Conservation (phyloP, 1,140 invertebrate genomes). For the Leguminivora glycinivorella region DNA sequence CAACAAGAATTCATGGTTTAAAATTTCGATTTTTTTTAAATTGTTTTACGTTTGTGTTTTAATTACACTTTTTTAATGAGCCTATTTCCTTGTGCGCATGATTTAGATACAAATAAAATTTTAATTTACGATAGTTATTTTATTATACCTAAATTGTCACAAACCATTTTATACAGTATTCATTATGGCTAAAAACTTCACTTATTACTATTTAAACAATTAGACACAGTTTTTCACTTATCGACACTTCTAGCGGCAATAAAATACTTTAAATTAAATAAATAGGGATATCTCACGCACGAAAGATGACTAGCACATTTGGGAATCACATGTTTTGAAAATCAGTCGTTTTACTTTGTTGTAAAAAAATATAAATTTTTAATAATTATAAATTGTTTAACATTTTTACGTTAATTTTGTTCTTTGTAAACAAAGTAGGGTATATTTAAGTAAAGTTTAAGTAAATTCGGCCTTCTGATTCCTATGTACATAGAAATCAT, state of each 20-base stretch:
- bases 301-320: slow-evolving; percentile 19
- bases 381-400: not conserved
- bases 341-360: not conserved
- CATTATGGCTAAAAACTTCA: not conserved
- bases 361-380: too few relatives aligned
- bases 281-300: slow-evolving; percentile 6
- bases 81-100: too few relatives aligned
- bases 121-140: not conserved
- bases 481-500: slow-evolving; percentile 41
- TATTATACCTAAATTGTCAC: not conserved
- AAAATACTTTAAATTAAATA: not conserved
- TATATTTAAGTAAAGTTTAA: slow-evolving; percentile 37
- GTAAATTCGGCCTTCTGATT: slow-evolving; percentile 43
- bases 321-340: not conserved
- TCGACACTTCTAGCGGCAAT: not conserved
- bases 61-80: too few relatives aligned
- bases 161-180: not conserved
- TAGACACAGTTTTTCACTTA: slow-evolving; percentile 12
- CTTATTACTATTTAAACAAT: not conserved
- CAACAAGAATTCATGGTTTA: too few relatives aligned
- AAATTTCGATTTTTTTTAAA: too few relatives aligned
- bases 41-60: too few relatives aligned
- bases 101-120: too few relatives aligned
- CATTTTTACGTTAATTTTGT: not conserved
- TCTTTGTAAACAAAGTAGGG: not conserved